Evolutionary conservation across 1,140 invertebrate genomes (phyloP), one percentile per base, ranked within the genome.

Genomic region (Hypothenemus hampei): DNA sequence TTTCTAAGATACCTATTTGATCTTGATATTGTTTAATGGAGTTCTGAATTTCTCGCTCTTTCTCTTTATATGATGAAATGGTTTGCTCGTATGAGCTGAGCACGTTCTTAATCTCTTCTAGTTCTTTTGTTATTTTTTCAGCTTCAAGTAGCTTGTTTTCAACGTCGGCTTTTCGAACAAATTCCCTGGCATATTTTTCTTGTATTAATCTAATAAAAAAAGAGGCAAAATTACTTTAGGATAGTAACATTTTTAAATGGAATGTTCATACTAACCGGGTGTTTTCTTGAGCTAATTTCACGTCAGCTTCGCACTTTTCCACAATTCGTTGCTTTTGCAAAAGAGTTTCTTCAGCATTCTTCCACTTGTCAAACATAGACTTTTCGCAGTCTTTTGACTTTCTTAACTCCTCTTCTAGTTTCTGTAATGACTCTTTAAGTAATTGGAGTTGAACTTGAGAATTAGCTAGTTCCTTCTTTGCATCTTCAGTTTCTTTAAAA

Each of bases 81-180:
- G 73, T 73, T 31, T 69, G 53, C 47, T 75, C 72, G 8, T 69
- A 66, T 15, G 73, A 44, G 20, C 47, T n/a, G 0, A 63, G 47
- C 5, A 29, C 29, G 8, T 33, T 26, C 20, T 58, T 58, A 45
- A 62, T 23, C 1, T 60, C 47, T 10, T 41, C 59, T 1, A 76
- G 48, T 6, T 70, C 62, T 43, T 70, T 68, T 3, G 70, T 60
- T 5, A 64, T 29, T 15, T 51, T 50, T 22, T 61, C 57, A 7
- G 58, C 39, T 41, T 60, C 54, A 2, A 35, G 8, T 10, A 62
- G 43, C 53, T 60, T 58, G 8, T 41, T 36, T 19, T 62, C 58
- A 15, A 62, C 57, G n/a, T 64, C 64, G 11, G 20, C 22, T 29
- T 64, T 65, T 40, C 41, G 56, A 8, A 69, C 44, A 23, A 57